Evolutionary conservation across 2,113 vertebrate species (phyloP), one percentile per base, ranked within the genome.

Genomic region (Oxyruncus cristatus): DNA sequence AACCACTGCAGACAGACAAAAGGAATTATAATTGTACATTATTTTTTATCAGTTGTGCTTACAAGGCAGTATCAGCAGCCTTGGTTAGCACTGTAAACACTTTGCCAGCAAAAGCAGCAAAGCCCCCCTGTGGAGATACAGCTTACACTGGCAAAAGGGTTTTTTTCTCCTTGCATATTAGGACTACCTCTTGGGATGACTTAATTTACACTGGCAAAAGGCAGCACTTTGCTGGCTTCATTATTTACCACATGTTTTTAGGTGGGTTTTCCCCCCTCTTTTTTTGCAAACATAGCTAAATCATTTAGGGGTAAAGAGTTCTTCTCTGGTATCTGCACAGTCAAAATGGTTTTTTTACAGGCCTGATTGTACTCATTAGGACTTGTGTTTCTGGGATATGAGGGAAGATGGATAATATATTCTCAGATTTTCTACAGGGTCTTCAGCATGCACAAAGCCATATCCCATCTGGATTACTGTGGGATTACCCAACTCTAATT

Each of bases 201-300:
- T 93, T 93, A 89, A 95, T 95, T 95, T 97, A 93, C 84, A 81
- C 93, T 92, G 94, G 95, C 93, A 95, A 95, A 91, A 95, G 80
- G 47, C 72, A 93, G 65, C 21, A 61, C 74, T 92, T 84, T 86
- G 21, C 79, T 84, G 75, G 65, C 74, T 92, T 84, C 23, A 21
- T 77, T 93, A 76, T 86, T 95, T 91, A 84, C 47, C 50, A 28
- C 13, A 6, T 33, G 33, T 77, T 95, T 88, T 62, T 77, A 80
- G 63, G 26, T 41, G 47, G 13, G 14, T 0, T 42, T 35, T 0
- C 0, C 0, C 0, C 9, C 14, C 2, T 5, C 1, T 2, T 4
- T 50, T 85, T 88, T 71, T 59, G 4, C 52, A 62, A 76, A 33
- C 14, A 17, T 17, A 85, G 39, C 16, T 76, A 88, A 75, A 20